Evolutionary conservation across 2,113 vertebrate genomes (phyloP), one percentile per base, ranked within the genome.

Genomic region (Etheostoma cragini): DNA sequence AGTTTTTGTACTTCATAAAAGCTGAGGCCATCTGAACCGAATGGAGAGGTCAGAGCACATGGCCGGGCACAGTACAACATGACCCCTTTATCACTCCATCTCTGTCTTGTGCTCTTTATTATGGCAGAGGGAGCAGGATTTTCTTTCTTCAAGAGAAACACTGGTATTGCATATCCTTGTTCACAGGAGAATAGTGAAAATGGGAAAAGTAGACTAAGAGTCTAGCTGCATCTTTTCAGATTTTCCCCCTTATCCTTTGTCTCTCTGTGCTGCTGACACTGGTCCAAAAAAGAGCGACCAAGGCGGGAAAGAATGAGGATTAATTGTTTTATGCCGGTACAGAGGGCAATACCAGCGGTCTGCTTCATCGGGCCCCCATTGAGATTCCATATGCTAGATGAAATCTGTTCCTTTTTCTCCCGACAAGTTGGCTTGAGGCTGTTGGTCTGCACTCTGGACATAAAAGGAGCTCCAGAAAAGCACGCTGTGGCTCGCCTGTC

Each of bases 321-420:
- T 91, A 94, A 95, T 94, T 93, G 90, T 94, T 91, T 93, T 91
- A 82, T 84, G 76, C 75, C 87, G 89, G 88, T 93, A 83, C 85
- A 90, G 74, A 91, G 94, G 83, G 87, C 88, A 89, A 58, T 72
- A 76, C 68, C 62, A 82, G 81, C 38, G 19, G 72, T 30, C 87
- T 79, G 81, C 83, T 91, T 93, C 80, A 83, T 78, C 24, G 38
- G 81, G 76, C 65, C 71, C 89, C 92, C 71, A 47, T 60, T 78
- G 87, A 88, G 83, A 68, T 69, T 82, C 92, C 91, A 91, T 90
- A 89, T 93, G 91, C 77, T 60, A 54, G 19, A 17, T 68, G 82
- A 89, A 93, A 94, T 91, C 75, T 91, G 76, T 57, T 90, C 76
- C 76, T 81, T 77, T 82, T 89, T 80, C 78, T 85, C 42, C 72